Evolutionary conservation across 2,797 vertebrate genomes (phyloP).

Genomic region (Sebastolobus alascanus): DNA sequence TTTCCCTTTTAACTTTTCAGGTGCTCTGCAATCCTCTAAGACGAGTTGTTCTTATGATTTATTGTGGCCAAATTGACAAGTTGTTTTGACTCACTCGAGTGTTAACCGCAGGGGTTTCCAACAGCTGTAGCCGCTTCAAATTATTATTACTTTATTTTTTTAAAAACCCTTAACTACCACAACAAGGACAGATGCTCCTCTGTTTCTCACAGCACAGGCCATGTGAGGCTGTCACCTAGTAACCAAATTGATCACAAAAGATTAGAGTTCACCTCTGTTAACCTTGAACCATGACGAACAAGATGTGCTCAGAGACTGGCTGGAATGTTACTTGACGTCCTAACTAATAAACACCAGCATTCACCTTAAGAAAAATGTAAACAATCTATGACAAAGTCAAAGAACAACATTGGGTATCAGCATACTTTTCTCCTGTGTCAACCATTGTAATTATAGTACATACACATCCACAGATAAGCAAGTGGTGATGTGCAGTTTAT

Average conservation of each 20-base stretch:
- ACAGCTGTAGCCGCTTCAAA: not conserved
- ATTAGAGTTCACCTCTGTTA: not conserved
- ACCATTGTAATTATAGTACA: not conserved
- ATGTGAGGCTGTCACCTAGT: not conserved
- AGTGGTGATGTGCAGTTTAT: not conserved
- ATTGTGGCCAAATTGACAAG: not conserved
- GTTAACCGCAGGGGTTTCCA: not conserved
- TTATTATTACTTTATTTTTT: not conserved
- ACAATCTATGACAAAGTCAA: not conserved
- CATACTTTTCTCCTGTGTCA: slow-evolving; percentile 1
- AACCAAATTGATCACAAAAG: too few species aligned
- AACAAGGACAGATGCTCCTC: not conserved
- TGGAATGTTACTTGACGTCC: too few species aligned
- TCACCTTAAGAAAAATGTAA: not conserved
- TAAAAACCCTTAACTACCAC: not conserved
- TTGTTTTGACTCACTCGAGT: not conserved
- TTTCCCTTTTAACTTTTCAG: not conserved
- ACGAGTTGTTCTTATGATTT: not conserved
- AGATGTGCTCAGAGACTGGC: not conserved
- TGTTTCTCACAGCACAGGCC: slow-evolving; percentile 3
- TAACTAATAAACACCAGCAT: not conserved
- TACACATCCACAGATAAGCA: not conserved
- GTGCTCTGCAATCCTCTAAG: not conserved
- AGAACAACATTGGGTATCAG: not conserved
- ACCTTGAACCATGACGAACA: not conserved